Conservation (phyloP, 2,113 vertebrate genomes). For the Blennius ocellaris region DNA sequence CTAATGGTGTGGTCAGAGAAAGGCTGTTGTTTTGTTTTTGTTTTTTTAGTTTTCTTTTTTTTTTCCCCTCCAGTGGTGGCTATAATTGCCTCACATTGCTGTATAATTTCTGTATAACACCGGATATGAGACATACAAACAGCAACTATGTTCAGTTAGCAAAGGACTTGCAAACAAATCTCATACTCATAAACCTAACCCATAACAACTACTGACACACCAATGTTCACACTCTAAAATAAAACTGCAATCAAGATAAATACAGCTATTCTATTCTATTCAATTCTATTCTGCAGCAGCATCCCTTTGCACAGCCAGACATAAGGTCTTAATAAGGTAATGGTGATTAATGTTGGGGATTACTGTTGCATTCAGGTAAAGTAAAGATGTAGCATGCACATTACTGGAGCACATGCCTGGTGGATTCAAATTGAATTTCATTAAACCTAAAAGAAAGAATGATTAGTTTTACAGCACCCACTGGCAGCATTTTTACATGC, state of each 20-base stretch:
- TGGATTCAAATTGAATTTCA: conserved; percentile 68
- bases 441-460: conserved; percentile 67
- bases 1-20: conserved; percentile 45
- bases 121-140: neutral
- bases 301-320: neutral
- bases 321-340: conserved; percentile 10
- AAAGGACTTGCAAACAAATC: no score
- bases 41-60: no score
- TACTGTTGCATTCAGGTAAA: conserved; percentile 46
- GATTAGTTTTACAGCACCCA: conserved; percentile 65
- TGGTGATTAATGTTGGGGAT: conserved; percentile 53
- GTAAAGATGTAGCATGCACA: conserved; percentile 47
- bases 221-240: no score
- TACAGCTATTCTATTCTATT: no score
- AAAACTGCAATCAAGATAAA: no score
- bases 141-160: neutral
- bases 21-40: neutral
- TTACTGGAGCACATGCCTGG: conserved; percentile 50
- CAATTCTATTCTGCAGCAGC: no score
- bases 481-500: conserved; percentile 66
- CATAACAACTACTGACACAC: no score
- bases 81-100: neutral
- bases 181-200: no score
- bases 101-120: neutral
- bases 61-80: neutral